Conservation (phyloP, 2,888 invertebrate species). For the Anthrax anthrax region DNA sequence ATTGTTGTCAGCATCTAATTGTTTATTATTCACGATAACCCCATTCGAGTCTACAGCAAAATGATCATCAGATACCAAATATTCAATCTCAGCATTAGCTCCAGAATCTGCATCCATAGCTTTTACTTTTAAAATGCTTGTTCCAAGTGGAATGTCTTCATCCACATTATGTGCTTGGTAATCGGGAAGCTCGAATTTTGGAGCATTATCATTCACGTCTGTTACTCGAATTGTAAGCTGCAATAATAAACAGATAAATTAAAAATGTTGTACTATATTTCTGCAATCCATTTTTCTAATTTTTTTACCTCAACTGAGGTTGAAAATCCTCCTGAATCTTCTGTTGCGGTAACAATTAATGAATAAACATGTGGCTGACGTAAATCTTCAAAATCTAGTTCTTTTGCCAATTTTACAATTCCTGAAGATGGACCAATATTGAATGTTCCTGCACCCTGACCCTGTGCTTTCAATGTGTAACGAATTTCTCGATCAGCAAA, state of each 20-base stretch:
- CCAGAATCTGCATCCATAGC: conserved; percentile 94
- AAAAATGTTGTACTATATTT: neutral
- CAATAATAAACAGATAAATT: conserved; percentile 28
- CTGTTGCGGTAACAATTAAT: conserved; percentile 84
- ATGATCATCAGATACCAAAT: conserved; percentile 80
- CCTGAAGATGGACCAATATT: conserved; percentile 90
- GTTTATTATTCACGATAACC: conserved; percentile 82
- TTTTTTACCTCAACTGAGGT: conserved; percentile 74
- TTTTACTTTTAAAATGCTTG: conserved; percentile 85
- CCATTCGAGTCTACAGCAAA: conserved; percentile 89
- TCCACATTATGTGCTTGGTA: conserved; percentile 94
- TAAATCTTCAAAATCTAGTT: conserved; percentile 92
- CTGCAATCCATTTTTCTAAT: neutral
- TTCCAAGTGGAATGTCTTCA: conserved; percentile 84
- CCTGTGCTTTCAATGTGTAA: conserved; percentile 89
- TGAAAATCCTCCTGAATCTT: conserved; percentile 94
- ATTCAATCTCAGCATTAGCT: conserved; percentile 87
- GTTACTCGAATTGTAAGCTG: conserved; percentile 88
- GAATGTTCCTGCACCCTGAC: conserved; percentile 88
- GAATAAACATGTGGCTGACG: conserved; percentile 89
- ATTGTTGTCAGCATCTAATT: conserved; percentile 90
- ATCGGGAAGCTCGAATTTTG: conserved; percentile 89
- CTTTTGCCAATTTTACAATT: conserved; percentile 88
- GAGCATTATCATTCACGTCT: conserved; percentile 95
- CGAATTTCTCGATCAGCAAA: conserved; percentile 93